Conservation (phyloP, 2,797 vertebrate genomes). For the Gouania willdenowi region DNA sequence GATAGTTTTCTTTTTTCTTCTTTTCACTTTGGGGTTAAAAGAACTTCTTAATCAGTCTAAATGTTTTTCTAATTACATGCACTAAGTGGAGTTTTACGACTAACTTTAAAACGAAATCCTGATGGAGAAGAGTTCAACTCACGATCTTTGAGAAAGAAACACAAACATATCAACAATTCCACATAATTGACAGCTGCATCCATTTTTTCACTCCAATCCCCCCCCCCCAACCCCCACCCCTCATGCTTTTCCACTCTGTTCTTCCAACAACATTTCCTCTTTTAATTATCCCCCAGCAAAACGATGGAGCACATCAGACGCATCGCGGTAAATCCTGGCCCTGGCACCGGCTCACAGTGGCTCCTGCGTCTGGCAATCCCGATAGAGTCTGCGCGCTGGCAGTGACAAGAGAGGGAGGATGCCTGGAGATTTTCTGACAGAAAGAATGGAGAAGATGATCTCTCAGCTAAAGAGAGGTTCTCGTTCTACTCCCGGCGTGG, state of each 20-base stretch:
- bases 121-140: conserved; percentile 43
- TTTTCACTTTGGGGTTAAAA: too few species aligned
- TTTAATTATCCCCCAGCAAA: conserved; percentile 81
- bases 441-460: conserved; percentile 78
- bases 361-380: conserved; percentile 75
- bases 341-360: conserved; percentile 79
- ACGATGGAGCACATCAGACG: conserved; percentile 80
- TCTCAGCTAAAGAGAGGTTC: conserved; percentile 69
- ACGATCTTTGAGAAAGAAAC: conserved; percentile 46
- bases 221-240: conserved; percentile 14
- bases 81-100: conserved; percentile 36
- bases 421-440: conserved; percentile 72
- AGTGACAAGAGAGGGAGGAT: conserved; percentile 68
- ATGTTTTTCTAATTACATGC: conserved; percentile 43
- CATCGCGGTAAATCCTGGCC: conserved; percentile 75
- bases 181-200: conserved; percentile 78
- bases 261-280: conserved; percentile 77
- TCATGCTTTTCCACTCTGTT: conserved; percentile 64
- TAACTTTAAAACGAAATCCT: conserved; percentile 62
- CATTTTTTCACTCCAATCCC: conserved; percentile 64
- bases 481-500: conserved; percentile 61
- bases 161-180: conserved; percentile 67
- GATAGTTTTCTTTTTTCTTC: too few species aligned
- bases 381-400: conserved; percentile 77
- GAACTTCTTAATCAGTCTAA: conserved; percentile 48